Evolutionary conservation across 2,797 vertebrate species (phyloP), one percentile per base, ranked within the genome.

Genomic region (Mormyrus proboscirostris): DNA sequence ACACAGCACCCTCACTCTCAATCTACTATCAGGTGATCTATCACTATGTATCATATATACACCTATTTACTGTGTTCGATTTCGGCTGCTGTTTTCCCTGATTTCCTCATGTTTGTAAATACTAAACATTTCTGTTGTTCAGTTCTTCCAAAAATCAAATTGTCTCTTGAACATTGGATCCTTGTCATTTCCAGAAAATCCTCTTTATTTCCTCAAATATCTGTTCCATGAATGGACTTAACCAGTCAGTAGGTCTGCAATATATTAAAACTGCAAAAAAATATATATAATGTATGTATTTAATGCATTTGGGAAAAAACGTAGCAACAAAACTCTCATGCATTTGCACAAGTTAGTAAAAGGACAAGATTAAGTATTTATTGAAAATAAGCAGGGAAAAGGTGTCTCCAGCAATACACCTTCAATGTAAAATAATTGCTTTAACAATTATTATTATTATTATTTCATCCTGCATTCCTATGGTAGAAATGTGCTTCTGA

Each of bases 161-260:
- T 82, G n/a, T 47, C 44, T 82, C 41, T 49, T 10, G 82, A 50
- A 50, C 19, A 8, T 7, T 8, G 73, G 5, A 49, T 47, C 47
- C n/a, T 49, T 84, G 47, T 44, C 7, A 84, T 55, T 41, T 86
- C 57, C 33, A 88, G 82, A 90, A n/a, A 87, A 53, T 50, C 62
- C 55, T 14, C 86, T 89, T 38, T 89, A 88, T 84, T 87, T 93
- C 89, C 90, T 92, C 92, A 92, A 94, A 93, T 94, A 93, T 92
- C 92, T 82, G 91, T 91, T 91, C 41, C 25, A 85, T 79, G 73
- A 79, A 25, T 89, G 51, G 88, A 90, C 91, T 53, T 88, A 90
- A 85, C 92, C 92, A 93, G 95, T 96, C 94, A 93, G 93, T 96
- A 96, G 95, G 94, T 95, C 96, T 98, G 96, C 96, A 98, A 97